phyloP scores from a whole-genome alignment of 1,140 invertebrate genomes.

The Sminthurinus signatus region DNA sequence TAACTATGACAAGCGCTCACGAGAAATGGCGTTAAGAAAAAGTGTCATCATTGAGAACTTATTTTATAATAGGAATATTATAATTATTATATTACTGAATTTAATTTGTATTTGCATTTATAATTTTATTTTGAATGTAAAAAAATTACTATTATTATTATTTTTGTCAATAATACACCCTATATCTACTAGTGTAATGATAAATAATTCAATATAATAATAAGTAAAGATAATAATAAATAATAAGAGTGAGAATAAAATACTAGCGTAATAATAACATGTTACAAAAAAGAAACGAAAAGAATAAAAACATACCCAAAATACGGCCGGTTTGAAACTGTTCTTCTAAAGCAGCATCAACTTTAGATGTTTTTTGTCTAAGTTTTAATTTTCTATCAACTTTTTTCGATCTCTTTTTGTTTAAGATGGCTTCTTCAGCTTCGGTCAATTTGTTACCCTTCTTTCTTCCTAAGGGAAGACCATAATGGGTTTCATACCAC shows the following conservation, averaged over 20 bases:
- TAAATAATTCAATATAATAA: too few species aligned
- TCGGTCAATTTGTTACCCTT: constrained; percentile 93
- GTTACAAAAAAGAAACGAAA: too few species aligned
- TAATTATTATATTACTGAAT: too few species aligned
- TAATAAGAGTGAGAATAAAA: too few species aligned
- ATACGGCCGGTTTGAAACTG: constrained; percentile 80
- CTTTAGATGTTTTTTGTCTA: constrained; percentile 84
- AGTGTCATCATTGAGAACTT: background rate
- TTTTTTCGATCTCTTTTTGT: constrained; percentile 90
- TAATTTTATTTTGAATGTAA: too few species aligned
- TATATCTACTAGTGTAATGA: too few species aligned
- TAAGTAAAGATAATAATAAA: too few species aligned
- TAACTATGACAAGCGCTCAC: constrained; percentile 68
- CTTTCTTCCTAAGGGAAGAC: constrained; percentile 87
- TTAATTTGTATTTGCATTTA: too few species aligned
- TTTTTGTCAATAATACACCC: too few species aligned
- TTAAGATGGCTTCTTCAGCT: constrained; percentile 87
- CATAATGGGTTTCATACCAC: constrained; percentile 98
- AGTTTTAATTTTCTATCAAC: constrained; percentile 86
- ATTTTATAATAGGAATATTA: too few species aligned
- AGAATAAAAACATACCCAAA: constrained; percentile 69
- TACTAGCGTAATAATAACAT: too few species aligned
- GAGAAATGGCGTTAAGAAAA: background rate
- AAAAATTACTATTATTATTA: too few species aligned
- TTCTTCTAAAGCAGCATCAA: constrained; percentile 68